Percentiles rank a stretch among this genome's conserved stretches.
phyloP scores from a whole-genome alignment of 2,797 vertebrate species.

The Mionectes olivaceus region DNA sequence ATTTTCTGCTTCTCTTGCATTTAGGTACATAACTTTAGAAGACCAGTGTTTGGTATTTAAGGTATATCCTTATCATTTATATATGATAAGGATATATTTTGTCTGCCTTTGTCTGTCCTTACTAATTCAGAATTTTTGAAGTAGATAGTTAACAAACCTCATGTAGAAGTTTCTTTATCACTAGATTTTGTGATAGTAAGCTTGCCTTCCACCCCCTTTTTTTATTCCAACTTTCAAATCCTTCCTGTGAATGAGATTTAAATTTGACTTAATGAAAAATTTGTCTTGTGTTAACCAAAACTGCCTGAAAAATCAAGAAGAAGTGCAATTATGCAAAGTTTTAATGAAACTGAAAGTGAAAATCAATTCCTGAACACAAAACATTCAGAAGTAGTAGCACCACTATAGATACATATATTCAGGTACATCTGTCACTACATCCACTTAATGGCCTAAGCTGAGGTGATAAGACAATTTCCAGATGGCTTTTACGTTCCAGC shows the following conservation, averaged over 20 bases:
- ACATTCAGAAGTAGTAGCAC: background rate
- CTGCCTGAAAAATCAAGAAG: background rate
- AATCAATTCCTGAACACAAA: background rate
- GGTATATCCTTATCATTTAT: background rate
- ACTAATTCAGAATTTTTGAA: background rate
- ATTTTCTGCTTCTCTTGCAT: background rate
- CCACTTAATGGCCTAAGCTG: background rate
- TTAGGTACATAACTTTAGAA: background rate
- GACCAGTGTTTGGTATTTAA: background rate
- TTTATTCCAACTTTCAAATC: background rate
- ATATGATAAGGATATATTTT: background rate
- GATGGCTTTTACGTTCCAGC: background rate
- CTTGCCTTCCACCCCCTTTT: background rate
- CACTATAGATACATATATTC: accelerated
- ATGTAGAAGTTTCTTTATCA: background rate
- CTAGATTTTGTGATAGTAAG: background rate
- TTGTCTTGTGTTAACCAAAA: background rate
- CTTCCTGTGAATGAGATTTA: background rate
- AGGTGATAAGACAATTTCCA: background rate
- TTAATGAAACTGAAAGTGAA: background rate
- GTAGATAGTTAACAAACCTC: background rate
- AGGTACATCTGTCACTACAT: background rate
- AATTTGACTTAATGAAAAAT: constrained; percentile 13
- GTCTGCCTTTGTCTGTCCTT: background rate
- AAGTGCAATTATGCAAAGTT: background rate